A percentile compares a stretch with the other conserved stretches of the same genome.
phyloP scores from a whole-genome alignment of 2,888 invertebrate genomes.

The Campopleginae sp. region DNA sequence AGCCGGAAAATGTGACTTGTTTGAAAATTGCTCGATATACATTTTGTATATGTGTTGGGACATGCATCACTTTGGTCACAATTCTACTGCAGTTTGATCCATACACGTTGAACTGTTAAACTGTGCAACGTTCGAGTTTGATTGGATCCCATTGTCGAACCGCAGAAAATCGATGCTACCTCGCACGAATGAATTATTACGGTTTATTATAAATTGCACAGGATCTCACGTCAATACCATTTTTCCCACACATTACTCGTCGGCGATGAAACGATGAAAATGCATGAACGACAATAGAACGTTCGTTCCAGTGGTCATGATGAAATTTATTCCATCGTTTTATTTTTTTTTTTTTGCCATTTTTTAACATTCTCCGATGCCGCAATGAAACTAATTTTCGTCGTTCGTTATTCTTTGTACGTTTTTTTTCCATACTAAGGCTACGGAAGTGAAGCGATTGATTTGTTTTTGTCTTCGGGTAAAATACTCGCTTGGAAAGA shows the following conservation, averaged over 20 bases:
- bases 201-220: conserved; percentile 31
- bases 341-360: neutral
- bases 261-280: neutral
- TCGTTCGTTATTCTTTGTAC: no score
- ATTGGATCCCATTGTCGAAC: conserved; percentile 54
- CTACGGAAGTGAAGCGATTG: no score
- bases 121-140: conserved; percentile 36
- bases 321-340: neutral
- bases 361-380: no score
- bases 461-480: no score
- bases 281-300: neutral
- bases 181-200: conserved; percentile 44
- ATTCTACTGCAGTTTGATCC: conserved; percentile 1
- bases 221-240: neutral
- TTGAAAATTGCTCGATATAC: conserved; percentile 40
- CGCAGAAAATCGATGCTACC: conserved; percentile 37
- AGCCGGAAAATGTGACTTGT: conserved; percentile 34
- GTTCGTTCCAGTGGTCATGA: neutral
- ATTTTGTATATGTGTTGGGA: conserved; percentile 8
- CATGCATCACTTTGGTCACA: neutral
- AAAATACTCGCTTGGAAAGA: no score
- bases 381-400: no score
- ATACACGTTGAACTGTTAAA: conserved; percentile 14
- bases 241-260: neutral
- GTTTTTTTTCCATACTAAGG: no score